Evolutionary conservation across 1,140 invertebrate species (phyloP).

Genomic region (Psilanteris sp.): DNA sequence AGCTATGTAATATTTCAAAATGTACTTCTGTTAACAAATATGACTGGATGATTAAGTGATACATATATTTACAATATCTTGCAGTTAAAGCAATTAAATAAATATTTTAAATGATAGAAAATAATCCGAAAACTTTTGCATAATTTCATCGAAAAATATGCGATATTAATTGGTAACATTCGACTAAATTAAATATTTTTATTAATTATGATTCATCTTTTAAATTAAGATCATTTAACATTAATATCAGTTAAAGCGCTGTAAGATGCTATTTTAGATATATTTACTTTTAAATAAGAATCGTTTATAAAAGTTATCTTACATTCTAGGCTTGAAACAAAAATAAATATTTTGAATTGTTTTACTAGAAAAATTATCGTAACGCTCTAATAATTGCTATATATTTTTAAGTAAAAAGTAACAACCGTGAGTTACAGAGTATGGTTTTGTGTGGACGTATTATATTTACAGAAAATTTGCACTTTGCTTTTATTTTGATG

Average conservation of each 20-base stretch:
- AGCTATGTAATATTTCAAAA: slow-evolving; percentile 21
- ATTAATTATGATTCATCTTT: too few species aligned
- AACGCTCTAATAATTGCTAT: slow-evolving; percentile 59
- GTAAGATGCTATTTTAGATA: slow-evolving; percentile 1
- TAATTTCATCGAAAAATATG: too few species aligned
- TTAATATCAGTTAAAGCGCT: slow-evolving; percentile 10
- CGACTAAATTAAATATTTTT: too few species aligned
- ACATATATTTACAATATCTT: slow-evolving; percentile 39
- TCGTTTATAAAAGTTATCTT: slow-evolving; percentile 63
- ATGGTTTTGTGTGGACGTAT: slow-evolving; percentile 11
- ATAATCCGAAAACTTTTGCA: too few species aligned
- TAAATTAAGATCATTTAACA: not conserved
- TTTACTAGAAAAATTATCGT: slow-evolving; percentile 70
- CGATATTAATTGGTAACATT: too few species aligned
- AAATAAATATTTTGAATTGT: slow-evolving; percentile 73
- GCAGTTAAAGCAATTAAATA: slow-evolving; percentile 4
- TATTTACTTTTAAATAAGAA: slow-evolving; percentile 11
- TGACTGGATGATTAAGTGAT: slow-evolving; percentile 36
- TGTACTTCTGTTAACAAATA: slow-evolving; percentile 18
- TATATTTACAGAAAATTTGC: slow-evolving; percentile 48
- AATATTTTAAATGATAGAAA: too few species aligned
- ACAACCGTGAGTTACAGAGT: slow-evolving; percentile 52
- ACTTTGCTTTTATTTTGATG: slow-evolving; percentile 8
- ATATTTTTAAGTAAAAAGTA: slow-evolving; percentile 51
- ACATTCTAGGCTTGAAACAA: slow-evolving; percentile 66